Base-by-base conservation (phyloP, 2,888 invertebrate genomes). In the Stenodema calcarata region DNA sequence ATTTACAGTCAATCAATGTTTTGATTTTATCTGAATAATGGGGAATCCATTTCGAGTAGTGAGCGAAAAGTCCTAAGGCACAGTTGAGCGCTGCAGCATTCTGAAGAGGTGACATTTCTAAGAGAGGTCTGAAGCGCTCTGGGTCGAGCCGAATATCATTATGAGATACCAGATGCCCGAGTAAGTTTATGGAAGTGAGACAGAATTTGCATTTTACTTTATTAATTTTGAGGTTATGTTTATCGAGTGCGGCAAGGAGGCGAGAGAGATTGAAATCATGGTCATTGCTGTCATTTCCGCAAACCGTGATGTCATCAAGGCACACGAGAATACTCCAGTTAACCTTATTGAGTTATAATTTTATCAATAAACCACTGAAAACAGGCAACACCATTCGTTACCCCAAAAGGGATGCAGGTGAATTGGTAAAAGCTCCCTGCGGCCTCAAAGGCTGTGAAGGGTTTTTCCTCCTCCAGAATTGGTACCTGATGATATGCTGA, bases 171-270 rank as follows among this genome's bases (percentile, higher is more conserved):
- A 75, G 6, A 27, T 75, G 75, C 6, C 75, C 30, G 35, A 75
- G n/a, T n/a, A n/a, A n/a, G n/a, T n/a, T n/a, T n/a, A n/a, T n/a
- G n/a, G n/a, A n/a, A n/a, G n/a, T n/a, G 75, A 28, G 35, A 28
- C 11, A 6, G 27, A 30, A 75, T 75, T 28, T 62, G 62, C 62
- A 11, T 62, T 62, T 62, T 6, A 16, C 41, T 78, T 78, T 41
- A 35, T 35, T 78, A 41, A 78, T 78, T 78, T 78, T 35, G 41
- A 78, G 78, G 35, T 35, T 78, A 35, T 78, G 78, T 41, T 78
- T 78, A 41, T 78, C 78, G 35, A 78, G 30, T 23, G 78, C 78
- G 28, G 78, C 41, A 41, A 35, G 78, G 35, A 78, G 41, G 11
- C 78, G 41, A 78, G 78, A 14, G 16, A 78, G 42, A 75, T 62